Conservation (phyloP, 2,888 invertebrate species). For the Drosophila bunnanda region DNA sequence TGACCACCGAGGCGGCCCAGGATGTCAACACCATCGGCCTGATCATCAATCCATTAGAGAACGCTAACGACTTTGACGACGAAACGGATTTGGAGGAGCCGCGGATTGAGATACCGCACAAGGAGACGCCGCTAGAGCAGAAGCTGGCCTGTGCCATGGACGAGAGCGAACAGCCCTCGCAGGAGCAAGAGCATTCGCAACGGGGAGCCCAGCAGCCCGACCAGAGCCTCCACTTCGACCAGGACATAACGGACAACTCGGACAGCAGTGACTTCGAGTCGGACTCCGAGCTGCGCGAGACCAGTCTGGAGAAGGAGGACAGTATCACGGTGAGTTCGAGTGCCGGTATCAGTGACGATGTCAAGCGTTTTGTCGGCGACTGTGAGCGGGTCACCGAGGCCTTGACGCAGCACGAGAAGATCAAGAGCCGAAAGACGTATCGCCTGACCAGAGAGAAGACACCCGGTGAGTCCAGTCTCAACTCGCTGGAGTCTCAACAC, state of each 20-base stretch:
- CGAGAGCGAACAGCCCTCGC: slow-evolving; percentile 59
- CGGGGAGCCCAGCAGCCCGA: slow-evolving; percentile 55
- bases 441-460: slow-evolving; percentile 82
- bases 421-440: slow-evolving; percentile 84
- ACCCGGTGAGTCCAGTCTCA: slow-evolving; percentile 70
- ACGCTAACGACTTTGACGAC: slow-evolving; percentile 83
- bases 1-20: slow-evolving; percentile 28
- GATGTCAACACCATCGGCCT: slow-evolving; percentile 86
- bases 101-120: slow-evolving; percentile 61
- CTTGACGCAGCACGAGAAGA: slow-evolving; percentile 83
- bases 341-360: slow-evolving; percentile 63
- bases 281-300: slow-evolving; percentile 82
- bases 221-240: slow-evolving; percentile 68
- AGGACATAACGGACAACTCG: slow-evolving; percentile 83
- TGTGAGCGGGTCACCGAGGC: slow-evolving; percentile 83
- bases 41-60: slow-evolving; percentile 88
- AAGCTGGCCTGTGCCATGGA: slow-evolving; percentile 72
- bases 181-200: not conserved
- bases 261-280: slow-evolving; percentile 84
- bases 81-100: slow-evolving; percentile 79
- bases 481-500: slow-evolving; percentile 26
- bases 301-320: slow-evolving; percentile 83
- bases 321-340: slow-evolving; percentile 73
- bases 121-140: slow-evolving; percentile 68
- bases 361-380: slow-evolving; percentile 84